A percentile compares a stretch with the other conserved stretches of the same genome.
phyloP scores from a whole-genome alignment of 1,140 invertebrate species.

The Carcinoscorpius rotundicauda region DNA sequence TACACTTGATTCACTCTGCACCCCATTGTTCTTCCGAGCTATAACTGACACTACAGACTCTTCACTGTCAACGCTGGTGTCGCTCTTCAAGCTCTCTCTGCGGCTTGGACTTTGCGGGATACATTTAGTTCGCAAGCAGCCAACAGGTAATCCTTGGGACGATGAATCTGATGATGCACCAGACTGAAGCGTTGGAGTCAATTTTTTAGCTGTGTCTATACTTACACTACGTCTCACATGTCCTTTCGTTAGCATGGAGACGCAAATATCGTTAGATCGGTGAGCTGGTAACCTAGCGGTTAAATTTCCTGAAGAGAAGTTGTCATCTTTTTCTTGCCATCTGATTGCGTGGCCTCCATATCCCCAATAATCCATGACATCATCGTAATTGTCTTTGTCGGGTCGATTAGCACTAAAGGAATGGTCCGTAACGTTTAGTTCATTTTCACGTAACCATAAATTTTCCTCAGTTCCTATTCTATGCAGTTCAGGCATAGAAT shows the following conservation, averaged over 20 bases:
- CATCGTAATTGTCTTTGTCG: not conserved
- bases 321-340: not conserved
- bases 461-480: conserved; percentile 2
- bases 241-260: conserved; percentile 2
- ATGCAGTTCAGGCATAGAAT: conserved; percentile 26
- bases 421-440: not conserved
- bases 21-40: conserved; percentile 73
- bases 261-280: too few species aligned
- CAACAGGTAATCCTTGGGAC: not conserved
- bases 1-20: conserved; percentile 83
- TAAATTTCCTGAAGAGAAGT: not conserved
- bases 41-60: conserved; percentile 27
- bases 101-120: conserved; percentile 2
- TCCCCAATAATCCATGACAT: not conserved
- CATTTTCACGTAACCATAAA: not conserved
- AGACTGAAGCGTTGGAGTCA: too few species aligned
- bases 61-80: conserved; percentile 28
- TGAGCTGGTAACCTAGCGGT: too few species aligned
- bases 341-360: too few species aligned
- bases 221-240: conserved; percentile 19
- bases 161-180: not conserved
- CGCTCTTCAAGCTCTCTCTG: conserved; percentile 22
- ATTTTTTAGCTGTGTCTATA: conserved; percentile 11
- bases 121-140: not conserved
- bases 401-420: not conserved